A percentile compares a stretch with the other conserved stretches of the same genome.
phyloP scores from a whole-genome alignment of 2,888 invertebrate genomes.

The Oxytorus armatus region DNA sequence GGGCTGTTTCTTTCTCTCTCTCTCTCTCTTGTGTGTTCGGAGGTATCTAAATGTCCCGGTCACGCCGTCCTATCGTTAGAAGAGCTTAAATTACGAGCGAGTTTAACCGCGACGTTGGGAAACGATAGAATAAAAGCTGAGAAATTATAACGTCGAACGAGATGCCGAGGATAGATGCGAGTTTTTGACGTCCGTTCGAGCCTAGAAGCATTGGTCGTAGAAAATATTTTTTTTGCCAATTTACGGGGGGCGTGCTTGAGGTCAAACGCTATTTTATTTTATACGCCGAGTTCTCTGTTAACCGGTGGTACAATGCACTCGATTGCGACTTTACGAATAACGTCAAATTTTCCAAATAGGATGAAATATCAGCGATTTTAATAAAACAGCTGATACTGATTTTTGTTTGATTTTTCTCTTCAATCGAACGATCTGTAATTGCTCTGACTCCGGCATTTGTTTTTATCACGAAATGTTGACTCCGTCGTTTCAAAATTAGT shows the following conservation, averaged over 20 bases:
- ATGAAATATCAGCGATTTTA: neutral
- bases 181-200: too few relatives aligned
- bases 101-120: constrained; percentile 47
- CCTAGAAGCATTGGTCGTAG: too few relatives aligned
- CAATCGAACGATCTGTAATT: too few relatives aligned
- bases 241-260: constrained; percentile 40
- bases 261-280: constrained; percentile 31
- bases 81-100: constrained; percentile 60
- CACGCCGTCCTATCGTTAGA: constrained; percentile 64
- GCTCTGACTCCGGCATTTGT: too few relatives aligned
- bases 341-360: neutral
- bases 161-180: constrained; percentile 50
- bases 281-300: constrained; percentile 5
- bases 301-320: constrained; percentile 7
- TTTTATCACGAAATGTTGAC: too few relatives aligned
- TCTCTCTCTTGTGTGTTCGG: too few relatives aligned
- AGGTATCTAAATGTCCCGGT: constrained; percentile 68
- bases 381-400: too few relatives aligned
- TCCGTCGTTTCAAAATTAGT: too few relatives aligned
- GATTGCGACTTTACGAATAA: constrained; percentile 9
- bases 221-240: too few relatives aligned
- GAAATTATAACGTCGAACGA: constrained; percentile 55
- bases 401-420: too few relatives aligned
- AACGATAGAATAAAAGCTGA: constrained; percentile 59
- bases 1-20: too few relatives aligned